Base-by-base conservation (phyloP, 2,888 invertebrate species). In the Chrysotoxum bicinctum region DNA sequence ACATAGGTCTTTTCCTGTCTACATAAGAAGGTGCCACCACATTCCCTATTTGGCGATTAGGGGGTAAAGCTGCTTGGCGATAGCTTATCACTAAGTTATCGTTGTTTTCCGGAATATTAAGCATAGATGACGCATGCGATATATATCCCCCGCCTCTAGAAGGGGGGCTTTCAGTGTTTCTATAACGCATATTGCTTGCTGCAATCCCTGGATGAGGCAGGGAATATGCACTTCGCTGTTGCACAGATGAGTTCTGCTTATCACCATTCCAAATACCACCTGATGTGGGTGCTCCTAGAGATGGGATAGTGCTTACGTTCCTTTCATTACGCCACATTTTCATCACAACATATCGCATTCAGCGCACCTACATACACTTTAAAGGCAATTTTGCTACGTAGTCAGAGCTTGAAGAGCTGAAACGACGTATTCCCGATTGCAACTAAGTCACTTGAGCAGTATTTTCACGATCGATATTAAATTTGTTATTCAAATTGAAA, bases 121-220 rank as follows among this genome's bases (percentile, higher is more conserved):
- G 80, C 81, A 87, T 87, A 21, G 89, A 87, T 78, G 88, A 88
- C 43, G 89, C 87, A 78, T 88, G 87, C 14, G 87, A 62, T 64
- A 81, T 43, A 21, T 85, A 81, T 2, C 69, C 77, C n/a, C 54
- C 54, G 14, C 43, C 62, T 16, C 70, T 70, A 9, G 86, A 37
- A 10, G 88, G 87, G 35, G 85, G 73, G 48, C 72, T 82, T 76
- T 87, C 80, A 52, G 76, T 87, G 58, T 81, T 87, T 69, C 84
- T 80, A 80, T 88, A 89, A 48, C 89, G 86, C 84, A 75, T 75
- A 83, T 89, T 89, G 68, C 89, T 89, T 6, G 88, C 88, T 37
- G 88, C 87, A 73, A 88, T 88, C n/a, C 88, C 88, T 43, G 89
- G 89, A 88, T 89, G 89, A 23, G 89, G 89, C 32, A 89, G 77